A percentile compares a stretch with the other conserved stretches of the same genome.
Conservation (phyloP, 2,888 invertebrate genomes). For the Parthenolecanium corni region DNA sequence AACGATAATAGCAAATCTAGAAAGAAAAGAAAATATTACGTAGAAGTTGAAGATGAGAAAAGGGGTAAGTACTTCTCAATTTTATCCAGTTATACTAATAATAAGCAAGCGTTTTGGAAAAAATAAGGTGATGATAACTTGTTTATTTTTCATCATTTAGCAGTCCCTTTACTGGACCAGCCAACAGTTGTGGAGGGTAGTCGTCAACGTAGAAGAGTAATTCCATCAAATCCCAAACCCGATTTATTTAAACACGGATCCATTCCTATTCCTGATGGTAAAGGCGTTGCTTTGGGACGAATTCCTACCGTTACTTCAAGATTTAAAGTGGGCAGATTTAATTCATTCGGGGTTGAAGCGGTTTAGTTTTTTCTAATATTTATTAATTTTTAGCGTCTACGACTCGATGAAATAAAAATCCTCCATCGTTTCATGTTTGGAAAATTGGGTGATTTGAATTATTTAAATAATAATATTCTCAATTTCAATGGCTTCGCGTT, state of each 20-base stretch:
- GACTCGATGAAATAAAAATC: background rate
- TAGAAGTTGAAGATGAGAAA: too few relatives aligned
- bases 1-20: too few relatives aligned
- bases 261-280: slow-evolving; percentile 47
- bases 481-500: slow-evolving; percentile 15
- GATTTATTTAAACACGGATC: slow-evolving; percentile 37
- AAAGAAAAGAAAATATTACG: too few relatives aligned
- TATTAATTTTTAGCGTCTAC: slow-evolving; percentile 1
- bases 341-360: background rate
- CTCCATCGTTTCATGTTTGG: slow-evolving; percentile 9
- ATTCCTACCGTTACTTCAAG: slow-evolving; percentile 50
- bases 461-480: background rate
- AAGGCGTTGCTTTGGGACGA: slow-evolving; percentile 54
- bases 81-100: too few relatives aligned
- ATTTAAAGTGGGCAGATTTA: slow-evolving; percentile 32
- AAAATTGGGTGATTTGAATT: background rate
- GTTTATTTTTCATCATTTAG: slow-evolving; percentile 30
- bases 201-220: slow-evolving; percentile 32
- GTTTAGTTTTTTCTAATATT: background rate
- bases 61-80: too few relatives aligned
- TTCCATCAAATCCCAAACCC: slow-evolving; percentile 38
- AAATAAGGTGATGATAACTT: too few relatives aligned
- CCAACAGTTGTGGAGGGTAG: slow-evolving; percentile 32
- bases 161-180: slow-evolving; percentile 34
- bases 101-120: too few relatives aligned